Percentiles rank a stretch among this genome's conserved stretches.
Evolutionary conservation across 2,797 vertebrate species (phyloP).

Genomic region (Siniperca undulata): DNA sequence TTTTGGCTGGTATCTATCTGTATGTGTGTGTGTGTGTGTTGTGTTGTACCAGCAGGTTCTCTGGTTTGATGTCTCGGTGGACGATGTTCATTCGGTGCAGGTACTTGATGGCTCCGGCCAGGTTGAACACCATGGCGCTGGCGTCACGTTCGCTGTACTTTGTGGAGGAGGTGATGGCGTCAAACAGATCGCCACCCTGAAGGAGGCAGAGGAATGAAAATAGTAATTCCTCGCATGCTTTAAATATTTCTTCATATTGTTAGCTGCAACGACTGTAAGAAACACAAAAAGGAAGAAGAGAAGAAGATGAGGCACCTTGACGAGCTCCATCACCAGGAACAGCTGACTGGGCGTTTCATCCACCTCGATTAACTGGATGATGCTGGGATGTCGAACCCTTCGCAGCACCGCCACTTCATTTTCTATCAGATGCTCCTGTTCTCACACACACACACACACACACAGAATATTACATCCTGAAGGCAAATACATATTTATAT

Average conservation of each 20-base stretch:
- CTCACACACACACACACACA: slow-evolving; percentile 18
- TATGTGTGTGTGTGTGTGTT: slow-evolving; percentile 21
- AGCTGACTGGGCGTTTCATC: slow-evolving; percentile 94
- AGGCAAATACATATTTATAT: neutral
- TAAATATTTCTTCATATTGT: neutral
- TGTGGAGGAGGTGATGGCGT: slow-evolving; percentile 97
- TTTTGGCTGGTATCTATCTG: neutral
- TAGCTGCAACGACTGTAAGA: neutral
- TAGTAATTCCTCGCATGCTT: fast-evolving
- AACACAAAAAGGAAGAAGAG: no score
- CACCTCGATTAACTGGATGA: slow-evolving; percentile 98
- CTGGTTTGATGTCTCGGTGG: slow-evolving; percentile 98
- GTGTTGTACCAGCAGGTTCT: slow-evolving; percentile 93
- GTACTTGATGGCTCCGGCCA: slow-evolving; percentile 93
- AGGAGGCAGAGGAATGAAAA: neutral
- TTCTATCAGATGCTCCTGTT: slow-evolving; percentile 96
- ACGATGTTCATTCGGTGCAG: slow-evolving; percentile 96
- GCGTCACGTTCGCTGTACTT: slow-evolving; percentile 97
- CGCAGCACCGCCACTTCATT: slow-evolving; percentile 96
- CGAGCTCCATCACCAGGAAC: slow-evolving; percentile 97
- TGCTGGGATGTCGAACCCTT: slow-evolving; percentile 94
- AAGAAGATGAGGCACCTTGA: slow-evolving; percentile 63
- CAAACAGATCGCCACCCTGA: slow-evolving; percentile 97
- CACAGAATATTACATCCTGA: neutral
- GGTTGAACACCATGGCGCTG: slow-evolving; percentile 98